Conservation (phyloP, 53 echinoderm and acorn worm genomes). For the Glandiceps talaboti region DNA sequence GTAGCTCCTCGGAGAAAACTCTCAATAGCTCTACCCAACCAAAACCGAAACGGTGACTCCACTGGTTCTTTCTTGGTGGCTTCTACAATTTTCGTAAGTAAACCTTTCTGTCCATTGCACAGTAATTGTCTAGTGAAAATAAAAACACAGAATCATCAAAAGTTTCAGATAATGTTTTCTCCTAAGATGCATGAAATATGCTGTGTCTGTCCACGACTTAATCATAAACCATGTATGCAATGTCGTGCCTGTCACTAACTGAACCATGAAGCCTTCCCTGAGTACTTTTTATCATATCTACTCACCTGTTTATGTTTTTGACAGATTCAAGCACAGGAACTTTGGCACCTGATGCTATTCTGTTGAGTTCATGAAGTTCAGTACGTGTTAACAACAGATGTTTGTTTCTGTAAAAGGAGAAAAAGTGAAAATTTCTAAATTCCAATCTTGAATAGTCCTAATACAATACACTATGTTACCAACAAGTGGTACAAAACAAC, state of each 20-base stretch:
- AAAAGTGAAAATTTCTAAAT: not conserved
- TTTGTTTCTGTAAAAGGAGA: conserved; percentile 53
- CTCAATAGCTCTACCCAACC: conserved; percentile 86
- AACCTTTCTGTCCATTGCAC: conserved; percentile 78
- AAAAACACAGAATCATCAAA: not conserved
- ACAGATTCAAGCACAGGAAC: conserved; percentile 73
- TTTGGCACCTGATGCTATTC: conserved; percentile 55
- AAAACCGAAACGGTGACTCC: conserved; percentile 96
- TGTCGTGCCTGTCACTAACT: too few species aligned
- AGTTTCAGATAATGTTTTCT: too few species aligned
- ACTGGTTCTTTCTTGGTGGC: conserved; percentile 74
- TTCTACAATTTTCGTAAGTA: conserved; percentile 79
- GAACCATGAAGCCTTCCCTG: too few species aligned
- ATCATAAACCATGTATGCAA: too few species aligned
- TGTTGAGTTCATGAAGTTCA: conserved; percentile 73
- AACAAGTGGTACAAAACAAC: too few species aligned
- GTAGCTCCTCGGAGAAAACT: conserved; percentile 97
- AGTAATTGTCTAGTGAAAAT: conserved; percentile 41
- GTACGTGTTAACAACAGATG: conserved; percentile 75
- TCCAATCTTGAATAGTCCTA: too few species aligned
- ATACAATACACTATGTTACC: too few species aligned
- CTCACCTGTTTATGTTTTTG: conserved; percentile 79
- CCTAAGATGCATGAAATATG: too few species aligned
- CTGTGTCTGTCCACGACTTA: too few species aligned
- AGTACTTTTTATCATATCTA: too few species aligned